A percentile compares a stretch with the other conserved stretches of the same genome.
Evolutionary conservation across 2,113 vertebrate genomes (phyloP).

Genomic region (Rafetus swinhoei): DNA sequence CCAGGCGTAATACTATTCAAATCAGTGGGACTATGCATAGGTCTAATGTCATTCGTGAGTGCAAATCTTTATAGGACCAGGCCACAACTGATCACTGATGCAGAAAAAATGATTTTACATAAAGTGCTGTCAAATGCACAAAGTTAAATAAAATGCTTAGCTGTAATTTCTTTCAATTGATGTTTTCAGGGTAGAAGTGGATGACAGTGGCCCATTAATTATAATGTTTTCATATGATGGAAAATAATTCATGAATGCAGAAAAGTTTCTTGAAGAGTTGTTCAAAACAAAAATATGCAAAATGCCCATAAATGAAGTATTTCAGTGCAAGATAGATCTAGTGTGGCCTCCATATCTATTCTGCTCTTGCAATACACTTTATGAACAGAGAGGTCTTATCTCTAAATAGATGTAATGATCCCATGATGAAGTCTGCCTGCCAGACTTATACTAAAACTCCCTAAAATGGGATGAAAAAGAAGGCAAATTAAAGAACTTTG

Average conservation of each 20-base stretch:
- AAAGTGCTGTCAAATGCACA: background rate
- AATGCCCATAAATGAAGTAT: background rate
- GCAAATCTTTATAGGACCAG: background rate
- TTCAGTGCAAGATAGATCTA: background rate
- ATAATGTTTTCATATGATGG: background rate
- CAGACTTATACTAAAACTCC: background rate
- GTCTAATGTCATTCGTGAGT: background rate
- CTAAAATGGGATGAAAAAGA: background rate
- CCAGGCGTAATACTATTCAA: background rate
- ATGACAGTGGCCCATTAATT: background rate
- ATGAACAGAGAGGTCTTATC: background rate
- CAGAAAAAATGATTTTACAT: background rate
- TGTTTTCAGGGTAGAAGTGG: background rate
- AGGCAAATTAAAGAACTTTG: background rate
- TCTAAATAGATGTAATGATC: background rate
- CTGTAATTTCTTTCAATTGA: background rate
- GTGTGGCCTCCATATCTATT: background rate
- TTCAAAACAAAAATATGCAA: background rate
- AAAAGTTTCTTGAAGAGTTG: background rate
- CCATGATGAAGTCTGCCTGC: fast-evolving
- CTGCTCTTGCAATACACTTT: background rate
- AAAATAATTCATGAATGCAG: background rate
- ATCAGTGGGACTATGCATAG: background rate
- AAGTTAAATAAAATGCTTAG: background rate
- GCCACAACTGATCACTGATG: background rate